Evolutionary conservation across 2,113 vertebrate genomes (phyloP).

Genomic region (Engraulis encrasicolus): DNA sequence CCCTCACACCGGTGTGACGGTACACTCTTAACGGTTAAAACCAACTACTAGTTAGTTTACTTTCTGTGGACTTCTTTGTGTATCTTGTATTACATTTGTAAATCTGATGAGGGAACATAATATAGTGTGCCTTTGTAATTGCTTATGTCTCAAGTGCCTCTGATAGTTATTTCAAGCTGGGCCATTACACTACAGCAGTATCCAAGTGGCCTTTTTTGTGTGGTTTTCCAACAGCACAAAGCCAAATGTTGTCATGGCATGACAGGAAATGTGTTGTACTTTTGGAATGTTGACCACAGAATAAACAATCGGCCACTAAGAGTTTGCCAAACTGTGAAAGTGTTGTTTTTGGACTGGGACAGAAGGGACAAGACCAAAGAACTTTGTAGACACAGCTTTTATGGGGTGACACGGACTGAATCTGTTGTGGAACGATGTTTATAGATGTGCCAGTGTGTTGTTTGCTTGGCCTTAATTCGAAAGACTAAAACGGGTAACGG

Average conservation of each 20-base stretch:
- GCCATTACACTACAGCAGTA: background rate
- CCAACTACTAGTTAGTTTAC: background rate
- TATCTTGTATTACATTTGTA: no score
- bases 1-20: no score
- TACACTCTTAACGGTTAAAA: background rate
- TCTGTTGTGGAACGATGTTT: conserved; percentile 4
- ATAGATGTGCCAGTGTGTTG: background rate
- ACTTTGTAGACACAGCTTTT: background rate
- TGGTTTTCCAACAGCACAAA: background rate
- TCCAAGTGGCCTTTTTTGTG: background rate
- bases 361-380: background rate
- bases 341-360: background rate
- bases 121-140: no score
- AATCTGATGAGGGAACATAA: no score
- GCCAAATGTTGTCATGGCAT: no score
- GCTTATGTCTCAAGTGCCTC: no score
- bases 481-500: background rate
- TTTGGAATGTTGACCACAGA: background rate
- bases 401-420: background rate
- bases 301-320: background rate
- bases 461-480: background rate
- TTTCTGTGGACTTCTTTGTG: no score
- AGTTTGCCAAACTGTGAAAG: background rate
- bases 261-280: background rate
- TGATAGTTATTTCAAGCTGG: no score